Base-by-base conservation (phyloP, 2,797 vertebrate species). In the Halcyon badia region DNA sequence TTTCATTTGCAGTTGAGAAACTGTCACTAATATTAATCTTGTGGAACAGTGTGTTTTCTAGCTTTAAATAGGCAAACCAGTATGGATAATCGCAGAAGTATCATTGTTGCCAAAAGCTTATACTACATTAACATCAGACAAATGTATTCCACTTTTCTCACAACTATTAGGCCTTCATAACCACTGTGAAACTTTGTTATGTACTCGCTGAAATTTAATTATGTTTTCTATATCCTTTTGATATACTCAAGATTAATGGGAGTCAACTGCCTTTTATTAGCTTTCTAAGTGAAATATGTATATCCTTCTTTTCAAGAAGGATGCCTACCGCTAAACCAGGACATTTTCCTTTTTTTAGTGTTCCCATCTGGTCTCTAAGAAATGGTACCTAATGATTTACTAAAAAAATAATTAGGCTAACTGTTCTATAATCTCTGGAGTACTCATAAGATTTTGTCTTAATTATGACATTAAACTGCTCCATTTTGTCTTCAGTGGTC, bases 221-320 rank as follows among this genome's bases (percentile, higher is more conserved):
- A 91, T 75, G 42, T 20, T 95, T 42, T 64, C 81, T 95, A 48
- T 75, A 79, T 95, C 58, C 77, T 85, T 94, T 97, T 92, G 57
- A 89, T 96, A 61, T 90, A 60, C 42, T 88, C 61, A 54, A 70
- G 89, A 90, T 91, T 97, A 94, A 90, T 94, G 87, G 85, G 37
- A 96, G 88, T 93, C 84, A 96, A 76, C 85, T 78, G 77, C 89
- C 68, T 96, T 52, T 92, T 95, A 93, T 94, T 97, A 89, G 58
- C 54, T 96, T 88, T 66, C 87, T 91, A 95, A 96, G 84, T 76
- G 69, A 97, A 89, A 97, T 56, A 60, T 24, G 33, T 73, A 66
- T 51, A 26, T 83, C 7, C 73, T 96, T 88, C 87, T 58, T 49
- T 83, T 83, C 81, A 95, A 39, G 51, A 78, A 54, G 71, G 24